phyloP scores from a whole-genome alignment of 1,140 invertebrate genomes.

The Brachionus angularis region DNA sequence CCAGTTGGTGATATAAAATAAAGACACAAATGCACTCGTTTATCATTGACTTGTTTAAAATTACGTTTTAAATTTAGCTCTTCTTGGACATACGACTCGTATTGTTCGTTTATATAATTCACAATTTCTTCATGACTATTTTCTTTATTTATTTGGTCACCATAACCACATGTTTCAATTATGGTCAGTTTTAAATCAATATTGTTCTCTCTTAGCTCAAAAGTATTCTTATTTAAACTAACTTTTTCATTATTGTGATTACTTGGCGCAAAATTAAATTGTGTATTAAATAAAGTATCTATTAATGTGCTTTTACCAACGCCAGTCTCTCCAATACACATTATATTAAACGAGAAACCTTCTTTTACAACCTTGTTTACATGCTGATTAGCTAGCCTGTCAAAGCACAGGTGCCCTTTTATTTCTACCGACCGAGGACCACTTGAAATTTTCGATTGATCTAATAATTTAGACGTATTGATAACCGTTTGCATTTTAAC shows the following conservation, averaged over 20 bases:
- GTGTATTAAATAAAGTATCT: slow-evolving; percentile 97
- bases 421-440: neutral
- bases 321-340: slow-evolving; percentile 92
- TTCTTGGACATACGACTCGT: slow-evolving; percentile 92
- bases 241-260: slow-evolving; percentile 85
- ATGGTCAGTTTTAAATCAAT: slow-evolving; percentile 92
- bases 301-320: slow-evolving; percentile 97
- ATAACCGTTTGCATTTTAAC: no score
- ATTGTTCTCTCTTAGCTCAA: slow-evolving; percentile 90
- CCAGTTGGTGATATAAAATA: slow-evolving; percentile 99
- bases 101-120: slow-evolving; percentile 96
- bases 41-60: slow-evolving; percentile 84
- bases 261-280: slow-evolving; percentile 84
- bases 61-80: slow-evolving; percentile 95
- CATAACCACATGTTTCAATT: slow-evolving; percentile 96
- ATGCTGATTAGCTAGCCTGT: slow-evolving; percentile 93
- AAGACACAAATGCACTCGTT: slow-evolving; percentile 88
- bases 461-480: no score
- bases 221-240: slow-evolving; percentile 90
- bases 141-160: slow-evolving; percentile 98
- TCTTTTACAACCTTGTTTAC: slow-evolving; percentile 95
- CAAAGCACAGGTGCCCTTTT: slow-evolving; percentile 92
- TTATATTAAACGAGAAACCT: slow-evolving; percentile 94
- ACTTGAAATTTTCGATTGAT: neutral
- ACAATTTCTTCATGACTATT: slow-evolving; percentile 94